Conservation (phyloP, 1,140 invertebrate species). For the Ridgeia piscesae region DNA sequence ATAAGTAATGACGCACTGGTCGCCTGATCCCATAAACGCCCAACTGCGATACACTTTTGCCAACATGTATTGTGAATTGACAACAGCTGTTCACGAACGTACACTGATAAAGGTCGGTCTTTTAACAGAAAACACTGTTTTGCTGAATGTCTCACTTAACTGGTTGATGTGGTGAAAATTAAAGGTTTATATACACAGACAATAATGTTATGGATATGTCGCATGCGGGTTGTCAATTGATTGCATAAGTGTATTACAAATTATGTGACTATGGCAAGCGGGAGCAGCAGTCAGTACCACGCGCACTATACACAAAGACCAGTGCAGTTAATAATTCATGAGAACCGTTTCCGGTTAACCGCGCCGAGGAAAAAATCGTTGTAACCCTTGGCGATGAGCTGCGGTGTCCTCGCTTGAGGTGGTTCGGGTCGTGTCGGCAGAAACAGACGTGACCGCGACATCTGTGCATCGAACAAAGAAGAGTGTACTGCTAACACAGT, state of each 20-base stretch:
- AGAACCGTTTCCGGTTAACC: neutral
- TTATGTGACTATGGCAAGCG: neutral
- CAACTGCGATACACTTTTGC: no score
- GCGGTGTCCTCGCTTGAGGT: neutral
- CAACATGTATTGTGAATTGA: no score
- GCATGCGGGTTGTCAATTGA: neutral
- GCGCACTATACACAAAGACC: neutral
- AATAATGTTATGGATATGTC: no score
- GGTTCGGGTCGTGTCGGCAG: neutral
- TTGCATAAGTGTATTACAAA: neutral
- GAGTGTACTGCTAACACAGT: neutral
- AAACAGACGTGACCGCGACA: neutral
- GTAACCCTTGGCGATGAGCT: neutral
- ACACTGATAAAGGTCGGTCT: no score
- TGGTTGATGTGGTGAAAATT: no score
- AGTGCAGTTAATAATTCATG: neutral
- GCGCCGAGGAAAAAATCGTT: neutral
- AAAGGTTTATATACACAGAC: no score
- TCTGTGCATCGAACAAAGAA: neutral
- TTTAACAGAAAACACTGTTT: no score
- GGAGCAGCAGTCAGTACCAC: neutral
- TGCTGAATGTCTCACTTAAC: no score
- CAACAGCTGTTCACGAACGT: no score
- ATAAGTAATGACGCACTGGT: no score
- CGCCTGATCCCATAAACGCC: no score